Conservation (phyloP, 2,113 vertebrate genomes). For the Hemibagrus wyckioides region DNA sequence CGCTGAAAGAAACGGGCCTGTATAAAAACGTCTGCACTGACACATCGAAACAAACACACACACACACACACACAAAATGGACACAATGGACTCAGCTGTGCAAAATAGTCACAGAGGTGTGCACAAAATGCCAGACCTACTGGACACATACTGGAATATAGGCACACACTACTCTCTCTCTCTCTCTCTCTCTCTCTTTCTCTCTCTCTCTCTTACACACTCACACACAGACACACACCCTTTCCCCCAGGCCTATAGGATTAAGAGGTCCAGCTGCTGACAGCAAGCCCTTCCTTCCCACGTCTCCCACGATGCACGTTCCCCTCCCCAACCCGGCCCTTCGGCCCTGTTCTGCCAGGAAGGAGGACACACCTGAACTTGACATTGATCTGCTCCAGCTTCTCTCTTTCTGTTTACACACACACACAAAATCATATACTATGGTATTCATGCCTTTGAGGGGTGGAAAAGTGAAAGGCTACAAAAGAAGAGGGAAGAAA, state of each 20-base stretch:
- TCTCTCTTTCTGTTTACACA: constrained; percentile 28
- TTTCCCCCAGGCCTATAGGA: constrained; percentile 78
- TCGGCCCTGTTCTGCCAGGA: constrained; percentile 59
- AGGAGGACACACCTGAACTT: constrained; percentile 71
- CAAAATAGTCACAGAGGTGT: constrained; percentile 69
- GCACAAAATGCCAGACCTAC: constrained; percentile 72
- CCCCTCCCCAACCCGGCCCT: constrained; percentile 58
- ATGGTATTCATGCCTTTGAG: constrained; percentile 38
- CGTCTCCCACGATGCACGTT: constrained; percentile 66
- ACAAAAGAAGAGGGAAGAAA: background rate
- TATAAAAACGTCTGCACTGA: constrained; percentile 11
- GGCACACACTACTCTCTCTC: background rate
- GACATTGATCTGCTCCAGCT: constrained; percentile 57
- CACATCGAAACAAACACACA: background rate
- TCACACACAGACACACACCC: constrained; percentile 61
- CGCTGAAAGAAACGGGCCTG: constrained; percentile 58
- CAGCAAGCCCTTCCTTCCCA: constrained; percentile 79
- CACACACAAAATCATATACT: constrained; percentile 28
- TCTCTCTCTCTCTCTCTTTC: background rate
- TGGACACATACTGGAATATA: constrained; percentile 44
- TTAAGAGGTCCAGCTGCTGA: constrained; percentile 82
- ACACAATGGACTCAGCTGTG: constrained; percentile 70
- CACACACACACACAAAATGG: constrained; percentile 32
- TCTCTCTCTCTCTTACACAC: constrained; percentile 20
- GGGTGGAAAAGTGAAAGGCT: background rate